Evolutionary conservation across 1,140 invertebrate species (phyloP), one percentile per base, ranked within the genome.

Genomic region (Drosophila funebris): DNA sequence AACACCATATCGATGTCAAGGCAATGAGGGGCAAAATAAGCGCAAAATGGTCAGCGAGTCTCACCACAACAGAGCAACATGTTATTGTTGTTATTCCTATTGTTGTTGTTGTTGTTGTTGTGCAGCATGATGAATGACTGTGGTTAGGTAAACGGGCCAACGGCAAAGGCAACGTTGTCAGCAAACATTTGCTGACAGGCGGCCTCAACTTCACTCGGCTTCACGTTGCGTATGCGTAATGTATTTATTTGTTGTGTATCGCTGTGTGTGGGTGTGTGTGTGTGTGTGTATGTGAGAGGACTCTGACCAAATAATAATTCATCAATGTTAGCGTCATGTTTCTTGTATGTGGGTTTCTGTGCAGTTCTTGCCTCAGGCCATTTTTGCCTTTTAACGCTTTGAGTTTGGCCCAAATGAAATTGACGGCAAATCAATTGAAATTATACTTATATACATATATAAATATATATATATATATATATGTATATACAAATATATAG

Each of bases 341-440:
- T 63, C 43, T 37, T 78, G 31, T 36, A 44, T 43, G 9, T 36
- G 33, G 24, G 14, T n/a, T 37, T 43, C 27, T 73, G n/a, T 67
- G 27, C 31, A 57, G 22, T 61, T 52, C 9, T 44, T 62, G 67
- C 57, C 57, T 7, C 8, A 16, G 46, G 58, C 33, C 54, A 58
- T 68, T 73, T 76, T 44, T 68, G 78, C 57, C 33, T 67, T 73
- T 61, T 48, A 66, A 70, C 58, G 33, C 61, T 58, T 27, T 43
- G 62, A 56, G 54, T 44, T 57, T 50, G 63, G 63, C 37, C 69
- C 8, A 80, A 84, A 80, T 73, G 62, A 88, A 88, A 84, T 89
- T 88, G 83, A 88, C 76, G 85, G 75, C 81, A 89, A 88, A 88
- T 88, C 83, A 89, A 88, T 89, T 89, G 83, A 89, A 79, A 82